Evolutionary conservation across 2,888 invertebrate genomes (phyloP).

Genomic region (Pocota personata): DNA sequence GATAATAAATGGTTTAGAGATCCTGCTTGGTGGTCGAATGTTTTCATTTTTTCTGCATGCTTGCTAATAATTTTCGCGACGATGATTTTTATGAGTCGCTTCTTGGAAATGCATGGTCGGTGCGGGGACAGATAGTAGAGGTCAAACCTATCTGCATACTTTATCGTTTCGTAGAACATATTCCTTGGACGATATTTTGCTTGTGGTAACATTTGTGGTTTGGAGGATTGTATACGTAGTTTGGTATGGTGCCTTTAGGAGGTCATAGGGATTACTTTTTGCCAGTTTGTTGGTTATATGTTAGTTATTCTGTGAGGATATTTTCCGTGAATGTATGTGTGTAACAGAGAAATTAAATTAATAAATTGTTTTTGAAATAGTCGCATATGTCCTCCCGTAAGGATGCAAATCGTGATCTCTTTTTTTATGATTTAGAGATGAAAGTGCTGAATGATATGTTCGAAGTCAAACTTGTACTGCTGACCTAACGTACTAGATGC

Average conservation of each 20-base stretch:
- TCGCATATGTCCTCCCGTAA: too few species aligned
- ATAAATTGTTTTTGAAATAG: too few species aligned
- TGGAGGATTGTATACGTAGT: not conserved
- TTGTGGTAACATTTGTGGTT: not conserved
- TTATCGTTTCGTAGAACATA: not conserved
- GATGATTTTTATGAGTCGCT: slow-evolving; percentile 10
- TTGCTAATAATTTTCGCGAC: slow-evolving; percentile 22
- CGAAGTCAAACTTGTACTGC: too few species aligned
- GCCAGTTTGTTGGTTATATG: not conserved
- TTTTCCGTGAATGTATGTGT: too few species aligned
- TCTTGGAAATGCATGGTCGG: not conserved
- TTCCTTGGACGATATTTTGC: not conserved
- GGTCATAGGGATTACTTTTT: not conserved
- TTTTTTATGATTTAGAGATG: too few species aligned
- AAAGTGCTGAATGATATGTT: too few species aligned
- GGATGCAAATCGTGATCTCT: too few species aligned
- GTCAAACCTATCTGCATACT: not conserved
- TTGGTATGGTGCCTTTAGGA: not conserved
- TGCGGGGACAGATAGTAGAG: not conserved
- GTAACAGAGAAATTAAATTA: too few species aligned
- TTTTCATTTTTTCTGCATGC: slow-evolving; percentile 11
- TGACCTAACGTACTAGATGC: too few species aligned
- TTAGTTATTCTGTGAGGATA: too few species aligned
- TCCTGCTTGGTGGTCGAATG: slow-evolving; percentile 31
- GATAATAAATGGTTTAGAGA: slow-evolving; percentile 48